phyloP scores from a whole-genome alignment of 2,113 vertebrate species.

The Dasyprocta punctata region DNA sequence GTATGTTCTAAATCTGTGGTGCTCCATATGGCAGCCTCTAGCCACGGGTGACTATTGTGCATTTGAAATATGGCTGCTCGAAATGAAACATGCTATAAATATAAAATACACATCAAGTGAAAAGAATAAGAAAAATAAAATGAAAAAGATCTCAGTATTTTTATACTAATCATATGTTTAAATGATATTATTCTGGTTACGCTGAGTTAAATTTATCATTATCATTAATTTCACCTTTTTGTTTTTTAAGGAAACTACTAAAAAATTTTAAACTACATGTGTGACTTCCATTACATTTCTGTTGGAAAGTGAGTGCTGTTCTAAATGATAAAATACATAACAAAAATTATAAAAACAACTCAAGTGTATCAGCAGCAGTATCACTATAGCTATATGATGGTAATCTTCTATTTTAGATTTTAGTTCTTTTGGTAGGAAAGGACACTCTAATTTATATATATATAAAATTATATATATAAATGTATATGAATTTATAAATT shows the following conservation, averaged over 20 bases:
- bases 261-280: neutral
- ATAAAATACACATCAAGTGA: neutral
- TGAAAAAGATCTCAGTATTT: neutral
- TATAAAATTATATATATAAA: no score
- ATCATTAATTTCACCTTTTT: constrained; percentile 20
- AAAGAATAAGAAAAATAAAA: neutral
- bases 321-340: constrained; percentile 24
- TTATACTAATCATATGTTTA: neutral
- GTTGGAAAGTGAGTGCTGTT: neutral
- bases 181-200: neutral
- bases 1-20: neutral
- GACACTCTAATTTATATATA: no score
- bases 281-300: neutral
- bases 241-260: neutral
- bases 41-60: neutral
- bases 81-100: neutral
- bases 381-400: neutral
- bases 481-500: no score
- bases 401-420: neutral
- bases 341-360: neutral
- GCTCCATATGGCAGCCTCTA: neutral
- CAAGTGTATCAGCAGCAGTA: neutral
- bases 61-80: neutral
- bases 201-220: neutral
- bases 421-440: neutral